Evolutionary conservation across 2,888 invertebrate genomes (phyloP).

Genomic region (Aporophyla lueneburgensis): DNA sequence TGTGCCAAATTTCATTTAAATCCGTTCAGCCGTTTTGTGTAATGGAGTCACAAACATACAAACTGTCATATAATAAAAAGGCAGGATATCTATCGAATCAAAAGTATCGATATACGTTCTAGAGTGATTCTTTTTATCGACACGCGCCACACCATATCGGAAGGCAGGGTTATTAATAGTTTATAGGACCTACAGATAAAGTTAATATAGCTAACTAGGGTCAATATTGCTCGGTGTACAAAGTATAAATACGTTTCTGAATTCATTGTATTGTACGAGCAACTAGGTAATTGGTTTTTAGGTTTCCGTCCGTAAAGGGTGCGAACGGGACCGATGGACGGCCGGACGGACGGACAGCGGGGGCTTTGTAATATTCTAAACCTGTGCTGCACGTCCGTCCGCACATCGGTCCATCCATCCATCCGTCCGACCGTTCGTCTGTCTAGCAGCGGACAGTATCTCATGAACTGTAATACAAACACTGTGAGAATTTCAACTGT

Average conservation of each 20-base stretch:
- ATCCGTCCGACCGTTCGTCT: too few relatives aligned
- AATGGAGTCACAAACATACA: not conserved
- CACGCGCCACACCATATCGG: not conserved
- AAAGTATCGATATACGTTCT: not conserved
- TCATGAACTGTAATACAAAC: too few relatives aligned
- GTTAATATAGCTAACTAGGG: not conserved
- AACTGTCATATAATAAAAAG: not conserved
- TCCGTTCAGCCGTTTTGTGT: not conserved
- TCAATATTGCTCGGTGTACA: not conserved
- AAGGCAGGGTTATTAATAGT: not conserved
- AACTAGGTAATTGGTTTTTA: not conserved
- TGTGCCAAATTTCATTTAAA: not conserved
- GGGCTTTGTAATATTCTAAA: too few relatives aligned
- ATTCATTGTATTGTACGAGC: not conserved
- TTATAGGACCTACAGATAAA: not conserved
- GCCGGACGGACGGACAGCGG: too few relatives aligned
- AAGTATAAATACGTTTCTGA: not conserved
- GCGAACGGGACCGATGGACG: too few relatives aligned
- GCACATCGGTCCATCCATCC: too few relatives aligned
- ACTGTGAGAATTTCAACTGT: too few relatives aligned
- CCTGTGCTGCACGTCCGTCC: too few relatives aligned
- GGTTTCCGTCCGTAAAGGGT: too few relatives aligned
- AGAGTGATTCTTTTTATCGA: not conserved
- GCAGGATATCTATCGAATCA: not conserved
- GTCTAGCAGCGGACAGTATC: too few relatives aligned